Evolutionary conservation across 2,888 invertebrate genomes (phyloP).

Genomic region (Athalia cordata): DNA sequence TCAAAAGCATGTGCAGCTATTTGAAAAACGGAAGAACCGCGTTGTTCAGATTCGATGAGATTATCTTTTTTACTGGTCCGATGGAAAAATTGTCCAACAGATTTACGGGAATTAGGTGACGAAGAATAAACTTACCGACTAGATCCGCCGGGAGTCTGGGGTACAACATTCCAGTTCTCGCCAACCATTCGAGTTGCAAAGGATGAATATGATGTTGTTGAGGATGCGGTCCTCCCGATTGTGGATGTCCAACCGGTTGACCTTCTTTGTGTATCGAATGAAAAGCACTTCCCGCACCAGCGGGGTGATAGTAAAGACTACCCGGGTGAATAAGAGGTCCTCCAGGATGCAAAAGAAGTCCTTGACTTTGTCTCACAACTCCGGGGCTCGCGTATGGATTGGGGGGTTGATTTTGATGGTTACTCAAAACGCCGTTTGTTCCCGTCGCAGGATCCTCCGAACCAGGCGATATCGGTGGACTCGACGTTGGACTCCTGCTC

Average conservation of each 20-base stretch:
- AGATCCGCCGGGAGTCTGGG: conserved; percentile 88
- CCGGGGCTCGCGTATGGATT: conserved; percentile 66
- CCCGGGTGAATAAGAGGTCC: conserved; percentile 69
- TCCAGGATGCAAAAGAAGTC: conserved; percentile 66
- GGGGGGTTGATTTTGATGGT: conserved; percentile 67
- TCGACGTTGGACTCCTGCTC: conserved; percentile 79
- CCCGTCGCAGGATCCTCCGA: conserved; percentile 82
- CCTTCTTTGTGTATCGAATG: conserved; percentile 75
- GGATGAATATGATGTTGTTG: conserved; percentile 79
- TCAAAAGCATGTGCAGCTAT: too few species aligned
- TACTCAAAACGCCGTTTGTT: conserved; percentile 74
- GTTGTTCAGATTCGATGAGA: too few species aligned
- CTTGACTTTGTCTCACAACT: conserved; percentile 66
- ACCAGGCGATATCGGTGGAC: conserved; percentile 90
- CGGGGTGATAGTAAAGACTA: too few species aligned
- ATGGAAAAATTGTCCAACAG: too few species aligned
- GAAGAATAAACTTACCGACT: conserved; percentile 79
- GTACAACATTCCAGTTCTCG: conserved; percentile 94
- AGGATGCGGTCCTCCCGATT: conserved; percentile 72
- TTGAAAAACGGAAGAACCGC: too few species aligned
- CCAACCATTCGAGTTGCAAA: conserved; percentile 92
- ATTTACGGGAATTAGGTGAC: too few species aligned
- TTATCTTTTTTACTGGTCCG: too few species aligned
- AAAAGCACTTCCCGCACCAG: conserved; percentile 66
- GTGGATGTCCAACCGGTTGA: conserved; percentile 70